Evolutionary conservation across 1,140 invertebrate species (phyloP).

Genomic region (Apocrypta bakeri): DNA sequence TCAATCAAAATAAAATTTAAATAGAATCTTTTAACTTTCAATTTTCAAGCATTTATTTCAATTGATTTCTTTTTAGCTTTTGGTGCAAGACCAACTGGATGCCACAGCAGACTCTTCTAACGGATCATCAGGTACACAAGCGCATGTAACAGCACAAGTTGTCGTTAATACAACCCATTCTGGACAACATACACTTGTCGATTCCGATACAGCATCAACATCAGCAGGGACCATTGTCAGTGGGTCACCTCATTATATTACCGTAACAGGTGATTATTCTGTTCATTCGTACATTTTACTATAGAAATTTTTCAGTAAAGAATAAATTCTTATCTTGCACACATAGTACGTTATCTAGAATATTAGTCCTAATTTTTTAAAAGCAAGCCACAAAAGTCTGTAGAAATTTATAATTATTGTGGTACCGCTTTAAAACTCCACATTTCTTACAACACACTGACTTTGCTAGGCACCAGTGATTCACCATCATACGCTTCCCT

Average conservation of each 20-base stretch:
- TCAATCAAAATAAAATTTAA: not conserved
- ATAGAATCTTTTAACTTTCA: not conserved
- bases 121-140: conserved; percentile 70
- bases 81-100: conserved; percentile 71
- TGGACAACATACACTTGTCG: conserved; percentile 69
- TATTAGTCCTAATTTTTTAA: not conserved
- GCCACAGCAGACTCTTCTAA: conserved; percentile 72
- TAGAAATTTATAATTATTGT: conserved; percentile 28
- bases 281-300: not conserved
- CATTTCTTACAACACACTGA: conserved; percentile 66
- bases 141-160: conserved; percentile 74
- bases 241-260: conserved; percentile 75
- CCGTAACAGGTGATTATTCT: conserved; percentile 72
- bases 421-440: conserved; percentile 63
- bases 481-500: conserved; percentile 72
- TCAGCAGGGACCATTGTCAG: conserved; percentile 70
- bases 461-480: conserved; percentile 71
- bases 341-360: not conserved
- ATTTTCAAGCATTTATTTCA: conserved; percentile 19
- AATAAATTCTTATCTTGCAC: not conserved
- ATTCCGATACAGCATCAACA: conserved; percentile 70
- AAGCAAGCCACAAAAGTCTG: conserved; percentile 8
- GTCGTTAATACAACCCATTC: conserved; percentile 73
- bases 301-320: no score
- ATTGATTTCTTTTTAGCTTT: conserved; percentile 63